These are phyloP conservation scores for Strigamia transsilvanica DNA, from an alignment of 2,888 invertebrate species.

Conservation along the genomic window DNA sequence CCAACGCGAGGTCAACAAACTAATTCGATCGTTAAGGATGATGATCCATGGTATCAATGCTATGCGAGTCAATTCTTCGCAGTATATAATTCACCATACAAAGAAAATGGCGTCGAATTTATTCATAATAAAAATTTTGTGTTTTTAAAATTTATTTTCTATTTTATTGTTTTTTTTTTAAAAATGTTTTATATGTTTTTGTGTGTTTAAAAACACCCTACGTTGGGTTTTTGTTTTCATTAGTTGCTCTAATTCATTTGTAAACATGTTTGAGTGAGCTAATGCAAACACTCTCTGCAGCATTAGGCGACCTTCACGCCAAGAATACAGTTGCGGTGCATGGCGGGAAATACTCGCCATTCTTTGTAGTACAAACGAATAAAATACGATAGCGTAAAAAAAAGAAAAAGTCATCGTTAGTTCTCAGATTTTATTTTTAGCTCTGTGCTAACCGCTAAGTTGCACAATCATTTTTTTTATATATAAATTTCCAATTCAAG, in stretches of 20 bases:
- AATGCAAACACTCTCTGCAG: not conserved
- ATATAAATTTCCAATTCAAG: no score
- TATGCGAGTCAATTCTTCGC: not conserved
- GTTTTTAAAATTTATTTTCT: not conserved
- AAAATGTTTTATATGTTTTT: no score
- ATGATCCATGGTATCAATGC: not conserved
- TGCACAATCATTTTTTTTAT: constrained; percentile 2
- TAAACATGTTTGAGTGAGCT: not conserved
- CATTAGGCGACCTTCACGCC: constrained; percentile 12
- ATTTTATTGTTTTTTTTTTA: no score
- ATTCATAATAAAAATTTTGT: not conserved
- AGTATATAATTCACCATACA: no score
- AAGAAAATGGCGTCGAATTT: not conserved
- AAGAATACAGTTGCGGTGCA: constrained; percentile 13
- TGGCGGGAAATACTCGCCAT: not conserved
- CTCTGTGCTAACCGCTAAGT: not conserved
- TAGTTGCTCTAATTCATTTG: not conserved
- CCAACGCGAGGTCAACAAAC: constrained; percentile 7
- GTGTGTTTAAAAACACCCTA: no score
- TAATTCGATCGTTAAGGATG: not conserved
- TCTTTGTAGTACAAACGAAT: constrained; percentile 3
- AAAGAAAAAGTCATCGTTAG: constrained; percentile 19
- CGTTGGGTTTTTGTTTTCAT: not conserved
- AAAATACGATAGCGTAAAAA: not conserved
- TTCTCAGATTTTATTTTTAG: constrained; percentile 10